Conservation (phyloP, 1,140 invertebrate genomes). For the Drosophila guanche region DNA sequence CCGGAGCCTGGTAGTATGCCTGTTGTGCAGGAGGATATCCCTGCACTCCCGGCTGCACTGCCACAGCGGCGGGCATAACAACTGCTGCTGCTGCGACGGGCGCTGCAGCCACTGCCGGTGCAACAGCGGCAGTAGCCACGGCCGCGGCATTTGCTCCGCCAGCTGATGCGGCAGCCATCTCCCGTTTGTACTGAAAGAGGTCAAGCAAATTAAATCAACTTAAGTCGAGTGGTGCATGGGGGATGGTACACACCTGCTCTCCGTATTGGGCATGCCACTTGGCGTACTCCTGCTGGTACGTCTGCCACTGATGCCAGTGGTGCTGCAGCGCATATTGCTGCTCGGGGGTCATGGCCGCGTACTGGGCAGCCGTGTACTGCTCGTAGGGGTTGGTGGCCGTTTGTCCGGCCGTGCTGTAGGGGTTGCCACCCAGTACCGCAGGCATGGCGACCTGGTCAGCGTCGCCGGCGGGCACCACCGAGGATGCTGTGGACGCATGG, state of each 20-base stretch:
- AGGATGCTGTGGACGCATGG: neutral
- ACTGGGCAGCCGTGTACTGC: slow-evolving; percentile 89
- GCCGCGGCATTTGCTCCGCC: slow-evolving; percentile 3
- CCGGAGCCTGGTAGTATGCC: slow-evolving; percentile 3
- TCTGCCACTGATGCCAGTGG: slow-evolving; percentile 92
- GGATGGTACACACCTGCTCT: slow-evolving; percentile 86
- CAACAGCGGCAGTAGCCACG: slow-evolving; percentile 4
- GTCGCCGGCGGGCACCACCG: neutral
- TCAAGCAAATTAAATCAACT: neutral
- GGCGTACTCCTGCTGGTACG: slow-evolving; percentile 92
- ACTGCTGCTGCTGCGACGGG: slow-evolving; percentile 11
- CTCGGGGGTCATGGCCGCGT: slow-evolving; percentile 85
- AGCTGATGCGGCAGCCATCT: slow-evolving; percentile 74
- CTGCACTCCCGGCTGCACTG: slow-evolving; percentile 17
- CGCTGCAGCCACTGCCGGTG: slow-evolving; percentile 18
- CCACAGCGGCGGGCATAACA: neutral
- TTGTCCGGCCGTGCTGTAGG: slow-evolving; percentile 40
- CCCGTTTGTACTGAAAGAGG: slow-evolving; percentile 73
- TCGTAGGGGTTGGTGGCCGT: slow-evolving; percentile 73
- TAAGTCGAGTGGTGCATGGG: neutral
- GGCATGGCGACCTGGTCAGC: neutral
- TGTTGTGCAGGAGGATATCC: slow-evolving; percentile 40
- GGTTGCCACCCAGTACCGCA: slow-evolving; percentile 24
- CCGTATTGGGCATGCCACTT: slow-evolving; percentile 93
- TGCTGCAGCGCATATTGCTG: slow-evolving; percentile 86